Evolutionary conservation across 2,888 invertebrate genomes (phyloP), one percentile per base, ranked within the genome.

Genomic region (Lasiommata megera): DNA sequence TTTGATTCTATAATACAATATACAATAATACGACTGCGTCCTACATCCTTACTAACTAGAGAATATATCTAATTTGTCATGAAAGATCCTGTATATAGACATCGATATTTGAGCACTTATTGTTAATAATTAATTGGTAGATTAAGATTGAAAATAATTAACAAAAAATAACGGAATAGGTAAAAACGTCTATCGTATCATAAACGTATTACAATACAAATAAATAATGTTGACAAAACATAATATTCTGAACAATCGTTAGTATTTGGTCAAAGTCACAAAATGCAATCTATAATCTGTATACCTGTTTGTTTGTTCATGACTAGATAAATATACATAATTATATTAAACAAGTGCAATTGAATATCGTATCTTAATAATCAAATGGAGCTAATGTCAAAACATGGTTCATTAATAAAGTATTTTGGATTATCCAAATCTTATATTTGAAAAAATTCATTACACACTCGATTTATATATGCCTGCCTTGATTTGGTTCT

Each of bases 71-170:
- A 67, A 59, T 63, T 66, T 72, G 76, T 74, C 72, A 73, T 71
- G 73, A 69, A 69, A 68, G 69, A 62, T 71, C 67, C 62, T 62
- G 67, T 67, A 68, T 61, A 65, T 64, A 71, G 64, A 64, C 61
- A 66, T 62, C 67, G 60, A 70, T 67, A 72, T 75, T 77, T 77
- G 76, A 77, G 76, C 76, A 73, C 68, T 67, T 59, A 62, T 46
- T 6, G 2, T 31, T 29, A 31, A 65, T 41, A 52, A 61, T 52
- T 61, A 62, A 56, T 54, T 44, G 38, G 12, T 53, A 38, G 17
- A 47, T 31, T 41, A 53, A 29, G 41, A 29, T 40, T 34, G 9
- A 31, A 50, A 34, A 9, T 6, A 23, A 43, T 48, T n/a, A 16
- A 46, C 41, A 23, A 34, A 23, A 23, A 8, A 37, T 16, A 28